A percentile compares a stretch with the other conserved stretches of the same genome.
These are phyloP conservation scores for Brienomyrus brachyistius DNA, from an alignment of 2,113 vertebrate species.

Conservation along the genomic window DNA sequence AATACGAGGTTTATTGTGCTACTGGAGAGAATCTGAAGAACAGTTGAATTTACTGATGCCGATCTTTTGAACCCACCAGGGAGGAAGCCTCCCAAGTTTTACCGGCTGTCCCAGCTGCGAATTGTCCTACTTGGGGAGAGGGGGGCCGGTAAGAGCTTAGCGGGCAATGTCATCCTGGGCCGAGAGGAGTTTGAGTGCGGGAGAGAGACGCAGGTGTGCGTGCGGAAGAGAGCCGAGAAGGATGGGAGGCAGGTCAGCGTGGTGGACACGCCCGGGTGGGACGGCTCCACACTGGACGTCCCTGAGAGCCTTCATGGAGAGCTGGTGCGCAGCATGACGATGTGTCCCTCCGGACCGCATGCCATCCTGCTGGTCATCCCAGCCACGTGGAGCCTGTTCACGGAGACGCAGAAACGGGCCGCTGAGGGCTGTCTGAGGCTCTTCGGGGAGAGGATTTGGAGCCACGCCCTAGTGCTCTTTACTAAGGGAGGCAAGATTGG, in stretches of 20 bases:
- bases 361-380: slow-evolving; percentile 2
- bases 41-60: neutral
- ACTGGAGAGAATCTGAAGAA: neutral
- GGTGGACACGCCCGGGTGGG: neutral
- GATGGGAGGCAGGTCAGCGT: neutral
- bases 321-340: neutral
- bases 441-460: neutral
- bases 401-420: neutral
- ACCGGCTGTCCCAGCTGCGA: neutral
- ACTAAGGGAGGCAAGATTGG: neutral
- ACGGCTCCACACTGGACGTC: neutral
- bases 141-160: neutral
- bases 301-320: neutral
- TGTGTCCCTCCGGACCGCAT: neutral
- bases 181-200: neutral
- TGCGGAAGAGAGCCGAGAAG: neutral
- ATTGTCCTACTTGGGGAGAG: neutral
- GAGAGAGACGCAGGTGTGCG: neutral
- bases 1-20: neutral
- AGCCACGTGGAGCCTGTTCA: neutral
- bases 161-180: neutral
- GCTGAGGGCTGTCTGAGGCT: neutral
- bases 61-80: neutral
- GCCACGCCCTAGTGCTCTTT: neutral
- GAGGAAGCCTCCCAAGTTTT: neutral